Evolutionary conservation across 2,113 vertebrate genomes (phyloP).

Genomic region (Chaenogobius annularis): DNA sequence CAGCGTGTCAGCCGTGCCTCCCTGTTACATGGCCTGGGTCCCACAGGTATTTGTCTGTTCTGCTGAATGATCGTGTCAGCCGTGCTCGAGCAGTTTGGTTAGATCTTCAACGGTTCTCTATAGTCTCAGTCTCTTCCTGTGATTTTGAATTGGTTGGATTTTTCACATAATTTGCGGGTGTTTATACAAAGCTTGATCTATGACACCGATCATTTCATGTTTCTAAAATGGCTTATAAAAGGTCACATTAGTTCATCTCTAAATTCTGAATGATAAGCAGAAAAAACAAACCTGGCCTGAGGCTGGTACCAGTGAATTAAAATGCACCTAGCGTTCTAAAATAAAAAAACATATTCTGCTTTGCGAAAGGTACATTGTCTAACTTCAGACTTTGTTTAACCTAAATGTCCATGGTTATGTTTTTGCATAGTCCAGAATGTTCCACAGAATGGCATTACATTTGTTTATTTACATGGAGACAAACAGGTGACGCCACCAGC

Average conservation of each 20-base stretch:
- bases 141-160: neutral
- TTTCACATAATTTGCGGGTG: neutral
- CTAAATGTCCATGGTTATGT: no score
- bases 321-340: no score
- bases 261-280: neutral
- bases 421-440: no score
- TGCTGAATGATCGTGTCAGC: neutral
- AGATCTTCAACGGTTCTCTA: neutral
- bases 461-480: no score
- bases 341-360: no score
- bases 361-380: no score
- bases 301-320: no score
- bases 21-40: slow-evolving; percentile 95
- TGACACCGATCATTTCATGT: neutral
- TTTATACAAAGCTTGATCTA: no score
- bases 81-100: neutral
- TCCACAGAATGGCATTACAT: no score
- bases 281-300: no score
- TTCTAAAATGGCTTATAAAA: neutral
- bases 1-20: slow-evolving; percentile 88
- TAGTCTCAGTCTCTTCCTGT: neutral
- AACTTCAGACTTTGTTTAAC: no score
- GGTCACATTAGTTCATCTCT: neutral
- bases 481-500: neutral
- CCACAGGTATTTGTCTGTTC: slow-evolving; percentile 68